These are phyloP conservation scores for Andrena trimmerana DNA, from an alignment of 2,888 invertebrate genomes.

Conservation along the genomic window DNA sequence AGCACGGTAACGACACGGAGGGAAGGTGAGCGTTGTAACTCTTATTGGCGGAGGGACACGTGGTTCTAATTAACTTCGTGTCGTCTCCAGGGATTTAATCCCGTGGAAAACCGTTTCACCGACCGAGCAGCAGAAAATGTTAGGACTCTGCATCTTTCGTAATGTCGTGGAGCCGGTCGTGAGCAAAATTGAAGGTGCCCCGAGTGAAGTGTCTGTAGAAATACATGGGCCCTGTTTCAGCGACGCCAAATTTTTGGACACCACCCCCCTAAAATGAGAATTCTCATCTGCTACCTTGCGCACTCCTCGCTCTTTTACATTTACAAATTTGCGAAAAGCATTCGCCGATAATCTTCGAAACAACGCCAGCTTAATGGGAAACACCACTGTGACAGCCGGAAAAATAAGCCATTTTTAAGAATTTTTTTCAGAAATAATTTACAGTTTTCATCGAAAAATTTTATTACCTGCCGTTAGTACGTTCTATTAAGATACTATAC, in stretches of 20 bases:
- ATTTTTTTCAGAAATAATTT: too few species aligned
- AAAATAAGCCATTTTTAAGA: too few species aligned
- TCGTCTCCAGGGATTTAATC: constrained; percentile 70
- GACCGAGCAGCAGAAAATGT: constrained; percentile 57
- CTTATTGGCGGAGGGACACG: constrained; percentile 69
- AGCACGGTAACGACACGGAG: constrained; percentile 21
- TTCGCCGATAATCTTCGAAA: too few species aligned
- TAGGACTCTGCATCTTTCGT: constrained; percentile 63
- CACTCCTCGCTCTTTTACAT: neutral
- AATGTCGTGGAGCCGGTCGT: constrained; percentile 53
- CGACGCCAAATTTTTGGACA: constrained; percentile 1
- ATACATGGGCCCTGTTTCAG: neutral
- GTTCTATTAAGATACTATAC: too few species aligned
- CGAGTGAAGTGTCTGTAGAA: constrained; percentile 13
- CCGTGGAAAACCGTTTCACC: constrained; percentile 64
- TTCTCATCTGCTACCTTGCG: neutral
- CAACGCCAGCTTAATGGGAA: too few species aligned
- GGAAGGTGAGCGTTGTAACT: constrained; percentile 53
- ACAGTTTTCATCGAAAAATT: too few species aligned
- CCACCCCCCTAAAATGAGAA: neutral
- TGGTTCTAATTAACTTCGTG: constrained; percentile 73
- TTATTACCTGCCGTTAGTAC: too few species aligned
- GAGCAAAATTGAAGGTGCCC: constrained; percentile 57
- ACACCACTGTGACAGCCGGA: too few species aligned
- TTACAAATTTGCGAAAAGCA: neutral